Base-by-base conservation (phyloP, 2,888 invertebrate genomes). In the Margaritifera margaritifera region DNA sequence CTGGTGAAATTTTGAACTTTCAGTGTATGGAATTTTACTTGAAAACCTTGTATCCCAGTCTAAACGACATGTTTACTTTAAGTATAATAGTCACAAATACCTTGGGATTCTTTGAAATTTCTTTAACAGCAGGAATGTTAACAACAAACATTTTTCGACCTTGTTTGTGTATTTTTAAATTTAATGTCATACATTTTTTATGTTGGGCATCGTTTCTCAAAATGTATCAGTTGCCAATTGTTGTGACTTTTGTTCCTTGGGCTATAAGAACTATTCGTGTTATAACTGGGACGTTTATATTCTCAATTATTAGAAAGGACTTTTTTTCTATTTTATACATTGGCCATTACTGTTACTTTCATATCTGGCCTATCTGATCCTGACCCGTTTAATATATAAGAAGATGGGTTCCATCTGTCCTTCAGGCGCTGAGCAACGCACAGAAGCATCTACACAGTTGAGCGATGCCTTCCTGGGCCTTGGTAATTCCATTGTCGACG, bases 1-100 rank as follows among this genome's bases (percentile, higher is more conserved):
- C 82, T 62, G 90, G 90, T 2, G 91, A 92, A 80, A 85, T 87
- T 64, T 85, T 90, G 66, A 91, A 89, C 67, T 91, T 89, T 80
- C 77, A 80, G 60, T 86, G 90, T 6, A 88, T 92, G 89, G 90
- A 91, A 75, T 77, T 87, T 25, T 91, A 90, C 77, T 83, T 92
- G 31, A 87, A 89, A 72, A 87, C 89, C 54, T 80, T 91, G 5
- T 89, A 90, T 74, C 92, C 92, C 5, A 91, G 91, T 82, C 87
- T 90, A 70, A 92, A 92, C 84, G 92, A 92, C 83, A 84, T 91
- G 20, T 92, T 92, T 80, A 82, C 91, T 15, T 80, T 89, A 61
- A 90, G 90, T 75, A 84, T 92, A 53, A 77, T 90, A 27, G 68
- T 91, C 19, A 88, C 90, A 64, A 92, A 92, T 81, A 80, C 90